Conservation (phyloP, 2,888 invertebrate species). For the Xestia c-nigrum region DNA sequence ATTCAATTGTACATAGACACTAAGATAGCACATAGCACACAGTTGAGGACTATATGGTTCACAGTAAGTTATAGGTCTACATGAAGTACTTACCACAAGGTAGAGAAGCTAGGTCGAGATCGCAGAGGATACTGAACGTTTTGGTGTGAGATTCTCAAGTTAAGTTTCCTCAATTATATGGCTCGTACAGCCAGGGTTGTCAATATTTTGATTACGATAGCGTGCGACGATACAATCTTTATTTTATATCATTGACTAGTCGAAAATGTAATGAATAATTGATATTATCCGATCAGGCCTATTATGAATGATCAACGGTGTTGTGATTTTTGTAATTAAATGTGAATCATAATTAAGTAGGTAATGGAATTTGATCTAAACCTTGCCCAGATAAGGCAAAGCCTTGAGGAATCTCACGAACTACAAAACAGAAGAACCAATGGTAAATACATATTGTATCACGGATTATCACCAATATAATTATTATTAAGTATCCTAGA, state of each 20-base stretch:
- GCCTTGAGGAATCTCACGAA: background rate
- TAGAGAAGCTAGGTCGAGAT: constrained; percentile 74
- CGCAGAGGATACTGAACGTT: constrained; percentile 75
- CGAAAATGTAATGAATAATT: constrained; percentile 1
- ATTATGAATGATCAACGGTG: constrained; percentile 15
- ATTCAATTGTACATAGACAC: background rate
- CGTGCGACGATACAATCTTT: constrained; percentile 25
- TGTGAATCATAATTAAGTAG: background rate
- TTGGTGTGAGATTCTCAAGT: constrained; percentile 69
- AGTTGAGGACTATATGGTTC: background rate
- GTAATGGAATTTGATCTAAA: constrained; percentile 11
- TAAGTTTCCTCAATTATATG: constrained; percentile 76
- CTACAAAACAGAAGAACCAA: background rate
- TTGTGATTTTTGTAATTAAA: constrained; percentile 32
- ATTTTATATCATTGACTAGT: background rate
- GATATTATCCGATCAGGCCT: constrained; percentile 21
- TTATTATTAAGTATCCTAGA: too few species aligned
- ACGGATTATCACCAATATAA: background rate
- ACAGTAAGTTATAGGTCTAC: background rate
- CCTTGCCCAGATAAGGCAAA: background rate
- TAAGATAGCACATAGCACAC: background rate
- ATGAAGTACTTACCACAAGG: constrained; percentile 73
- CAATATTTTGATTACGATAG: constrained; percentile 56
- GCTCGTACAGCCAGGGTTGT: constrained; percentile 75
- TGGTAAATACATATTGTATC: background rate